Percentiles rank a stretch among this genome's conserved stretches.
Conservation (phyloP, 1,140 invertebrate species). For the Ceratina japonica region DNA sequence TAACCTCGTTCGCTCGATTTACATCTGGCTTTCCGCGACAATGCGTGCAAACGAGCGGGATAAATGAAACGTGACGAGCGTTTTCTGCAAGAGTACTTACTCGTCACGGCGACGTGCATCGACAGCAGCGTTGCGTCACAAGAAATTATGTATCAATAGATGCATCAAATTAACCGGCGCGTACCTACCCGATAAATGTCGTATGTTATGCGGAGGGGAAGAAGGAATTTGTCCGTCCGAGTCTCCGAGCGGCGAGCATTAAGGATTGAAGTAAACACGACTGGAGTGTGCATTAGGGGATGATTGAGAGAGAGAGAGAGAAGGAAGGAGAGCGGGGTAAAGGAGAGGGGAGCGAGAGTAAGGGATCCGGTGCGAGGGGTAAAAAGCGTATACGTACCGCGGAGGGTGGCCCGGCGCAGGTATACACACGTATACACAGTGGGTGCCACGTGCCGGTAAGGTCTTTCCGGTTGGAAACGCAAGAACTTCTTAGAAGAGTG, state of each 20-base stretch:
- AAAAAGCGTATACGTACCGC: constrained; percentile 30
- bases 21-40: background rate
- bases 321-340: no score
- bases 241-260: constrained; percentile 25
- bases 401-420: constrained; percentile 14
- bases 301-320: constrained; percentile 42
- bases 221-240: constrained; percentile 22
- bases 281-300: constrained; percentile 50
- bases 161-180: background rate
- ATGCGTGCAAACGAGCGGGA: background rate
- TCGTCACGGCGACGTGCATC: background rate
- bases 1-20: background rate
- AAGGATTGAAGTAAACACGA: constrained; percentile 50
- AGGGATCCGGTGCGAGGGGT: constrained; percentile 24
- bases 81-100: background rate
- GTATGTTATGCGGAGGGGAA: background rate
- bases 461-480: constrained; percentile 47
- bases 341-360: constrained; percentile 34
- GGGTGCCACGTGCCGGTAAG: constrained; percentile 24
- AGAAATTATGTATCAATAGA: background rate
- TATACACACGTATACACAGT: constrained; percentile 10
- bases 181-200: constrained; percentile 15
- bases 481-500: constrained; percentile 43
- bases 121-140: background rate
- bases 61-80: constrained; percentile 4